Base-by-base conservation (phyloP, 2,113 vertebrate genomes). In the Symphodus melops region DNA sequence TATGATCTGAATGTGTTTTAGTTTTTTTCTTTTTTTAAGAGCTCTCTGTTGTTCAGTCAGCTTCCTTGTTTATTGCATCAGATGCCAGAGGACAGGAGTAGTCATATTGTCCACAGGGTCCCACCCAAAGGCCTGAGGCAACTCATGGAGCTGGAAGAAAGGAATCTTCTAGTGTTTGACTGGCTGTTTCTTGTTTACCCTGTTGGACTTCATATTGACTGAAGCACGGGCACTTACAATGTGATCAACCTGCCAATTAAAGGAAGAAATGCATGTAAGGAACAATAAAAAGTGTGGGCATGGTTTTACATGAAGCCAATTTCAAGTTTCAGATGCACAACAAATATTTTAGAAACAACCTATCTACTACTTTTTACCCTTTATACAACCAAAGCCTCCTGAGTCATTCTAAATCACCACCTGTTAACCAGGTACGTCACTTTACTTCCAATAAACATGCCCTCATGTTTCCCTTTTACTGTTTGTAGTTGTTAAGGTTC, bases 171-270 rank as follows among this genome's bases (percentile, higher is more conserved):
- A 16, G 10, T 63, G 59, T 86, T 80, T 81, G 78, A 77, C 68
- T 81, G 76, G 75, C 68, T 17, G 64, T 72, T 88, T 88, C 86
- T 89, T 86, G 83, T 90, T 92, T 88, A 84, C 77, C 88, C 80
- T 39, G 60, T 83, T 86, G 71, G 70, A 75, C 86, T 88, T 84
- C 51, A 82, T 88, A 72, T 85, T 81, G 83, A 91, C 80, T 83
- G n/a, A 55, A 67, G 66, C 25, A 23, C 68, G 49, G 64, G 23
- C 58, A 19, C 71, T 77, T 66, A 62, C 53, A 56, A 20, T 46
- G 63, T 65, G 53, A 70, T 33, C 41, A 72, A 21, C 76, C 25
- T 51, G 19, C 9, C 7, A 51, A 20, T 51, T 51, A 51, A 1
- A 51, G 19, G 48, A n/a, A 51, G 19, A 63, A n/a, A 25, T 57